Percentiles rank a stretch among this genome's conserved stretches.
Conservation (phyloP, 1,140 invertebrate species). For the Heliothis subflexa region DNA sequence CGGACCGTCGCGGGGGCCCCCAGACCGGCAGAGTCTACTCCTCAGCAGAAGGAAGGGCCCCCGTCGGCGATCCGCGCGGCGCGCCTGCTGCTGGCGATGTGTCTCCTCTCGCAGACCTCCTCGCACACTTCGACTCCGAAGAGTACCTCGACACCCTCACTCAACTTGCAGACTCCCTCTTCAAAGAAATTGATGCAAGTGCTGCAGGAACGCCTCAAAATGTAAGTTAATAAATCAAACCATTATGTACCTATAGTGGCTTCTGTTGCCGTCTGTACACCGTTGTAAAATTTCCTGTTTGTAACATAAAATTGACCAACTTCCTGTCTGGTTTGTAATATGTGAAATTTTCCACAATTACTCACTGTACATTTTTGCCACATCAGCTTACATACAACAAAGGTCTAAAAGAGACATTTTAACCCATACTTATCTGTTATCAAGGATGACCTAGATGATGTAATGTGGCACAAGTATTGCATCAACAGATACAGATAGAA, state of each 20-base stretch:
- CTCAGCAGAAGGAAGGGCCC: conserved; percentile 93
- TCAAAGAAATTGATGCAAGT: conserved; percentile 92
- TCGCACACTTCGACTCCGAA: conserved; percentile 89
- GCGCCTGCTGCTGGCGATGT: conserved; percentile 90
- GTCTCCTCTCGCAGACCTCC: conserved; percentile 93
- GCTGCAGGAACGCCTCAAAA: conserved; percentile 89
- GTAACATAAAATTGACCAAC: neutral
- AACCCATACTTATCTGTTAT: neutral
- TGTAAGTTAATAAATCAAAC: conserved; percentile 79
- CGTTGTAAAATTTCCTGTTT: conserved; percentile 18
- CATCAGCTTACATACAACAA: too few species aligned
- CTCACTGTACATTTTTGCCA: neutral
- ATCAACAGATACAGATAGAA: neutral
- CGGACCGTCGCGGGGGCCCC: conserved; percentile 85
- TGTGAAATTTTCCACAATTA: neutral
- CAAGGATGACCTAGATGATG: neutral
- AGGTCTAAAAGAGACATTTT: neutral
- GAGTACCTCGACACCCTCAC: conserved; percentile 90
- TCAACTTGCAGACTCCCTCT: conserved; percentile 92
- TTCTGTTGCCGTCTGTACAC: neutral
- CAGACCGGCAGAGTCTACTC: conserved; percentile 93
- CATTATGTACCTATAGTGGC: neutral
- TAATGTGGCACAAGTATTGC: conserved; percentile 1
- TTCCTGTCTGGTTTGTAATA: conserved; percentile 3
- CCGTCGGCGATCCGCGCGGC: conserved; percentile 87